These are phyloP conservation scores for Agonopterix heracliana DNA, from an alignment of 2,888 invertebrate genomes.

Conservation along the genomic window DNA sequence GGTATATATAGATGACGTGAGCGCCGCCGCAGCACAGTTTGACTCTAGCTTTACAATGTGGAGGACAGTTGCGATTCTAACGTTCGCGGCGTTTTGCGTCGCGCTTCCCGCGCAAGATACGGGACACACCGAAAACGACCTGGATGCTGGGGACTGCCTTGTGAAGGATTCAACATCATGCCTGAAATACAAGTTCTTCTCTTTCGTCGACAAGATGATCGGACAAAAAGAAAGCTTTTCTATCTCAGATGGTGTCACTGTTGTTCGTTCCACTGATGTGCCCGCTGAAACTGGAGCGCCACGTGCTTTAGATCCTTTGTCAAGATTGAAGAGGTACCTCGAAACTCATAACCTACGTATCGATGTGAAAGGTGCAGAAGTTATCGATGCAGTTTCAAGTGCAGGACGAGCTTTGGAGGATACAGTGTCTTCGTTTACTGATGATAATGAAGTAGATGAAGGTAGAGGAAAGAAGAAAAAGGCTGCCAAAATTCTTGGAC, in stretches of 20 bases:
- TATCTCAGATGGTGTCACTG: slow-evolving; percentile 88
- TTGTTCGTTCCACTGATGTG: slow-evolving; percentile 83
- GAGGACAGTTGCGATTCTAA: slow-evolving; percentile 48
- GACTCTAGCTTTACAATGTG: slow-evolving; percentile 53
- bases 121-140: slow-evolving; percentile 83
- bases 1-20: slow-evolving; percentile 55
- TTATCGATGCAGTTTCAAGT: slow-evolving; percentile 86
- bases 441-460: slow-evolving; percentile 80
- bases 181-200: slow-evolving; percentile 90
- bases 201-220: slow-evolving; percentile 90
- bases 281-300: slow-evolving; percentile 86
- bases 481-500: slow-evolving; percentile 85
- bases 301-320: slow-evolving; percentile 81
- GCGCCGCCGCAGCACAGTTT: slow-evolving; percentile 53
- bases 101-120: slow-evolving; percentile 84
- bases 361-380: slow-evolving; percentile 89
- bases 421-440: slow-evolving; percentile 79
- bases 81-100: slow-evolving; percentile 69
- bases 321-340: slow-evolving; percentile 84
- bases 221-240: slow-evolving; percentile 87
- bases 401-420: slow-evolving; percentile 88
- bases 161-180: slow-evolving; percentile 90
- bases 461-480: slow-evolving; percentile 90
- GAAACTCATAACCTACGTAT: slow-evolving; percentile 88
- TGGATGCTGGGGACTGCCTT: slow-evolving; percentile 88